Conservation (phyloP, 2,113 vertebrate genomes). For the Sakesphorus luctuosus region DNA sequence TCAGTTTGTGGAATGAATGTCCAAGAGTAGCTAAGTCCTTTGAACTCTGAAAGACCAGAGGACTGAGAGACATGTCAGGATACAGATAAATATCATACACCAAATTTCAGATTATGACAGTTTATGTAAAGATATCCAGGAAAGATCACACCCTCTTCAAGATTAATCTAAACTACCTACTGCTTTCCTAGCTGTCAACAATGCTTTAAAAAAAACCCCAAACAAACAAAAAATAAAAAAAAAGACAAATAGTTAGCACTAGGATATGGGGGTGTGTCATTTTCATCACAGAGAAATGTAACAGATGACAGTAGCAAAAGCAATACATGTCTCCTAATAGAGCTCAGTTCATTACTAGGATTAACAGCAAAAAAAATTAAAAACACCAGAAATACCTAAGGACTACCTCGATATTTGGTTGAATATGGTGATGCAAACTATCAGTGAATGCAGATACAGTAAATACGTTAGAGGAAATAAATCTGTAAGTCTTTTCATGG, state of each 20-base stretch:
- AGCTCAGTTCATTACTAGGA: neutral
- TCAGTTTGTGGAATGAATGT: neutral
- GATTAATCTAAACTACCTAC: neutral
- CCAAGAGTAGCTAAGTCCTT: neutral
- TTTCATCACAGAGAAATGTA: neutral
- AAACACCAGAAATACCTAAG: neutral
- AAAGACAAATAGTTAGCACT: neutral
- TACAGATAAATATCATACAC: neutral
- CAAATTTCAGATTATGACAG: neutral
- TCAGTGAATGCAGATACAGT: neutral
- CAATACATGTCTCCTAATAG: neutral
- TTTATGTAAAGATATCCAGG: neutral
- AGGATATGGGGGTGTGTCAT: neutral
- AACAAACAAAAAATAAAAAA: neutral
- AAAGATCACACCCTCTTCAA: neutral
- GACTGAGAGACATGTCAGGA: neutral
- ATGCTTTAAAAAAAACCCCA: neutral
- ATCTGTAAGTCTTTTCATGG: slow-evolving; percentile 48
- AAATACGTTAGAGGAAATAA: slow-evolving; percentile 38
- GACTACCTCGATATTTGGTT: neutral
- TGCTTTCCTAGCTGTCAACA: neutral
- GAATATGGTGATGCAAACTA: neutral
- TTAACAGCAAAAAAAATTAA: neutral
- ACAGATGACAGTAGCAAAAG: neutral
- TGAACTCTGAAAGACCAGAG: neutral